phyloP scores from a whole-genome alignment of 2,797 vertebrate genomes.

The Megaceryle alcyon region DNA sequence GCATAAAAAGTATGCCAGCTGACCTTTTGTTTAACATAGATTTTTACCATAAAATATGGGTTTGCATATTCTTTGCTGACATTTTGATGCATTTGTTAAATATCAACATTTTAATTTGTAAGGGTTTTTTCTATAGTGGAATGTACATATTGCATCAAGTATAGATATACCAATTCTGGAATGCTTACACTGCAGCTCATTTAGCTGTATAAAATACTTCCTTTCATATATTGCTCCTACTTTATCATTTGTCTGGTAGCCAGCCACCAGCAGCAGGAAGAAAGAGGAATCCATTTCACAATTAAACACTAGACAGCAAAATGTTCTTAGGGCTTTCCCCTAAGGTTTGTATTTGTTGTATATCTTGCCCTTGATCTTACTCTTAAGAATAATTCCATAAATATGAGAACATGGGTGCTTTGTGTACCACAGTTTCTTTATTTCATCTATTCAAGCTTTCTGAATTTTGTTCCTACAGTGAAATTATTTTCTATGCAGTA shows the following conservation, averaged over 20 bases:
- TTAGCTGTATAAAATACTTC: neutral
- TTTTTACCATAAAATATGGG: neutral
- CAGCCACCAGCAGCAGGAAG: neutral
- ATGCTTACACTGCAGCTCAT: neutral
- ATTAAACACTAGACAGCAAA: neutral
- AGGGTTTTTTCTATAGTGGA: neutral
- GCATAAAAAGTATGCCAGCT: neutral
- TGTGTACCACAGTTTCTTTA: neutral
- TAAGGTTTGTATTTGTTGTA: neutral
- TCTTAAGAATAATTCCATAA: neutral
- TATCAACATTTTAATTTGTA: constrained; percentile 15
- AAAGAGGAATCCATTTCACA: neutral
- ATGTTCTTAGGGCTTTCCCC: neutral
- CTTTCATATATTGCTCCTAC: neutral
- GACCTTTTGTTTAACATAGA: constrained; percentile 7
- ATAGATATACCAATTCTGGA: neutral
- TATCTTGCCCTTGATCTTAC: neutral
- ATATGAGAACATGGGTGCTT: neutral
- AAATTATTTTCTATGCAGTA: neutral
- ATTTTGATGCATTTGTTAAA: constrained; percentile 21
- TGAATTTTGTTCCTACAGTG: neutral
- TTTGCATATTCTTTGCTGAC: neutral
- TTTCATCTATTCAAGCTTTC: neutral
- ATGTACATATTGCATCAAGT: neutral
- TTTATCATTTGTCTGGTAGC: neutral